Percentiles rank a stretch among this genome's conserved stretches.
Evolutionary conservation across 2,888 invertebrate genomes (phyloP).

Genomic region (Siphlonurus alternatus): DNA sequence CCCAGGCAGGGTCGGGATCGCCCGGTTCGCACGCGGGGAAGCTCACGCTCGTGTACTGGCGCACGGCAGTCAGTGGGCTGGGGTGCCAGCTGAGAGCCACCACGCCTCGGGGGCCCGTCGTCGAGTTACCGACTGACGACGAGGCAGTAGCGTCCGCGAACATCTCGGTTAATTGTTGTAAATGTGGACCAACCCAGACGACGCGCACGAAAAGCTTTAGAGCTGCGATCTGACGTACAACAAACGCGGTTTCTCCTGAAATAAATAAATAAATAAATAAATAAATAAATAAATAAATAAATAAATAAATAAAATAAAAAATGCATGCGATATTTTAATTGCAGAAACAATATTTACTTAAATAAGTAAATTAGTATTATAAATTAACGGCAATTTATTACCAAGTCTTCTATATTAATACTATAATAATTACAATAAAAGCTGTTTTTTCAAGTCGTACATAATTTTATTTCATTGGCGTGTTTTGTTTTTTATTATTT

Average conservation of each 20-base stretch:
- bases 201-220: constrained; percentile 44
- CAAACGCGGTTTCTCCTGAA: constrained; percentile 32
- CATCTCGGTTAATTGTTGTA: constrained; percentile 27
- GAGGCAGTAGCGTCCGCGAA: constrained; percentile 19
- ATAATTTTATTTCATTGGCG: too few species aligned
- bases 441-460: too few species aligned
- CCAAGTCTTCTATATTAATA: too few species aligned
- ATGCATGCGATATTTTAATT: too few species aligned
- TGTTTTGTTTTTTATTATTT: too few species aligned
- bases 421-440: too few species aligned
- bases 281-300: neutral
- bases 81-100: constrained; percentile 20
- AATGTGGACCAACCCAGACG: constrained; percentile 46
- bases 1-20: neutral
- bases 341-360: too few species aligned
- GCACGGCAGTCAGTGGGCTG: constrained; percentile 22
- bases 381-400: too few species aligned
- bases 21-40: constrained; percentile 42
- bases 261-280: neutral
- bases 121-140: constrained; percentile 8
- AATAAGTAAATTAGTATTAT: too few species aligned
- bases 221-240: constrained; percentile 40
- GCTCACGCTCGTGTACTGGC: constrained; percentile 31
- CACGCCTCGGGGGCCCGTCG: neutral
- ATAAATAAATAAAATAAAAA: neutral